Base-by-base conservation (phyloP, 53 echinoderm and acorn worm species). In the Paracentrotus lividus region DNA sequence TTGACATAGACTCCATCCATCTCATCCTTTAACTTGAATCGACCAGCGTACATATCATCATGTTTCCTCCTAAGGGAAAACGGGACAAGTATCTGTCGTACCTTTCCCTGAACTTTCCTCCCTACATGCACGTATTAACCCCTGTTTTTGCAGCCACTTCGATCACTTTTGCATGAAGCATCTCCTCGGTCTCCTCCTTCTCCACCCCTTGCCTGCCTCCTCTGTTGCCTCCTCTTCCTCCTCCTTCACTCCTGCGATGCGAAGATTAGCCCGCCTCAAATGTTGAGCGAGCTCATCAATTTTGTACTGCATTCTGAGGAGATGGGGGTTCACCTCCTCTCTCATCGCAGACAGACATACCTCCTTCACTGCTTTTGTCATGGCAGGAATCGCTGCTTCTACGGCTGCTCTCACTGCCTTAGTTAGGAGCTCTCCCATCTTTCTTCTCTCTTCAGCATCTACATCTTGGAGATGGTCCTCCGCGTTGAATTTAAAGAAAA, bases 351-450 rank as follows among this genome's bases (percentile, higher is more conserved):
- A 20, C 15, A 78, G 42, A 23, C 33, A 78, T 18, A 78, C 81
- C 32, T 78, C 81, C 81, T 78, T 78, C 20, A 78, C 81, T n/a
- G 81, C 81, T 29, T 26, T 40, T 10, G 40, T 78, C 38, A 78
- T 78, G 38, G 81, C 81, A 20, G 81, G 81, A 18, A 78, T 78
- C 10, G 81, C 4, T 78, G 81, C 81, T 42, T 78, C 81, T 1
- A 78, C 38, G 33, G 81, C 40, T 0, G 42, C 13, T 42, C 18
- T 34, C 16, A 72, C 72, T 55, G 55, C 55, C 55, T 55, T 55
- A 15, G 12, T 55, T 55, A 55, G 55, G 10, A 72, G 0, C 29
- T 72, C 72, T 2, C 72, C 72, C 16, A 72, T 10, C 23, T 72
- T 23, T 0, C 29, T 26, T 2, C 23, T 72, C 23, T 72, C 23